phyloP scores from a whole-genome alignment of 2,888 invertebrate species.

The Noctua janthina region DNA sequence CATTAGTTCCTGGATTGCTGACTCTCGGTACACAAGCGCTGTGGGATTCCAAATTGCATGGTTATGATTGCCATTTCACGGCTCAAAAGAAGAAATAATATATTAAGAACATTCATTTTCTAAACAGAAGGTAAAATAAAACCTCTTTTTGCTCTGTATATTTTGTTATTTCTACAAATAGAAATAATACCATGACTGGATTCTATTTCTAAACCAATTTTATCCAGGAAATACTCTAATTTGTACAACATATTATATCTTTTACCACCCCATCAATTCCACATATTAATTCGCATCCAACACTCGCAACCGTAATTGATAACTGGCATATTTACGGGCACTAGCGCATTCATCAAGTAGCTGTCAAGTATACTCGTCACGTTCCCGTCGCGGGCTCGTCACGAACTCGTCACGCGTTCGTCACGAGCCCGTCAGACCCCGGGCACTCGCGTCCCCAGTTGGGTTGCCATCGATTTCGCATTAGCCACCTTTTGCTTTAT shows the following conservation, averaged over 20 bases:
- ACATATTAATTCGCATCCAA: slow-evolving; percentile 24
- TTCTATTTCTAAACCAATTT: background rate
- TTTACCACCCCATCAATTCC: slow-evolving; percentile 20
- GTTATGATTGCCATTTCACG: background rate
- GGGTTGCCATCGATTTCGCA: slow-evolving; percentile 82
- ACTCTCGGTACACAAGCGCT: background rate
- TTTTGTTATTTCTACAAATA: background rate
- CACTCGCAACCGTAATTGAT: slow-evolving; percentile 51
- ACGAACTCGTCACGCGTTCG: slow-evolving; percentile 57
- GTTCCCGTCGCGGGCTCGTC: slow-evolving; percentile 57
- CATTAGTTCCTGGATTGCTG: slow-evolving; percentile 9
- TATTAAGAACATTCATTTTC: background rate
- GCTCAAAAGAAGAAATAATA: background rate
- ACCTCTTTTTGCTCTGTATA: background rate
- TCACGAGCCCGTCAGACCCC: slow-evolving; percentile 53
- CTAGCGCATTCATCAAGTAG: slow-evolving; percentile 65
- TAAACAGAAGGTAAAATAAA: background rate
- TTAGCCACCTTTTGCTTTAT: slow-evolving; percentile 79
- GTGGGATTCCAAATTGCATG: background rate
- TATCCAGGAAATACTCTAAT: background rate
- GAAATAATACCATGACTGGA: background rate
- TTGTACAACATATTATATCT: background rate
- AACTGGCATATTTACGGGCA: slow-evolving; percentile 55
- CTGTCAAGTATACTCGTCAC: slow-evolving; percentile 66
- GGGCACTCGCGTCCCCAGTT: slow-evolving; percentile 64